Base-by-base conservation (phyloP, 2,113 vertebrate genomes). In the Arenaria interpres region DNA sequence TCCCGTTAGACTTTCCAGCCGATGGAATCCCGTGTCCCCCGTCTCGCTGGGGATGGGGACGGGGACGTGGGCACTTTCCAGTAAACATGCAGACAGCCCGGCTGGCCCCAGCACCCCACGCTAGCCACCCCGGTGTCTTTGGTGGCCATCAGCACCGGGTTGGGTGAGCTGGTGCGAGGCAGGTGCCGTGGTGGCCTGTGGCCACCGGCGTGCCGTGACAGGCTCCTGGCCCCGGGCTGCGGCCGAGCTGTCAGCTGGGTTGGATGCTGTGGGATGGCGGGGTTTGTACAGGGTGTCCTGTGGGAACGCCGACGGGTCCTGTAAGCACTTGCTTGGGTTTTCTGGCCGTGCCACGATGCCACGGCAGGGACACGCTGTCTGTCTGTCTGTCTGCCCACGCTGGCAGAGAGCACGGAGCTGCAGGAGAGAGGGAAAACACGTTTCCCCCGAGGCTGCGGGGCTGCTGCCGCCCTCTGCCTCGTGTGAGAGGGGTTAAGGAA, bases 261-360 rank as follows among this genome's bases (percentile, higher is more conserved):
- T 21, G 8, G 5, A 4, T 57, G 6, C 53, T 45, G 23, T 14
- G 8, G 45, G 5, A 15, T 6, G 68, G 33, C 67, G n/a, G 43
- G n/a, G 0, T 12, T 39, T 46, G 72, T 27, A 4, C 35, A 0
- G n/a, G 18, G 19, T 2, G 14, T 19, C 67, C 3, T 24, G 22
- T 5, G 39, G 53, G 54, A 35, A 0, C 2, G 0, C 7, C 3
- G 3, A 27, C 1, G 3, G 63, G 10, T 35, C 30, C 0, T 22
- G 28, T 3, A 13, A 23, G 46, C 32, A 0, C 17, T 46, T n/a
- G 21, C 57, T 82, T 46, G 77, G 53, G 64, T 53, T 37, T 48
- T 13, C 6, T 10, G 79, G 59, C 43, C 0, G 1, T 45, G 76
- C 46, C 1, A 5, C 0, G 6, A 0, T 48, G 76, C 41, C 1